Evolutionary conservation across 2,797 vertebrate genomes (phyloP).

Genomic region (Channa striata): DNA sequence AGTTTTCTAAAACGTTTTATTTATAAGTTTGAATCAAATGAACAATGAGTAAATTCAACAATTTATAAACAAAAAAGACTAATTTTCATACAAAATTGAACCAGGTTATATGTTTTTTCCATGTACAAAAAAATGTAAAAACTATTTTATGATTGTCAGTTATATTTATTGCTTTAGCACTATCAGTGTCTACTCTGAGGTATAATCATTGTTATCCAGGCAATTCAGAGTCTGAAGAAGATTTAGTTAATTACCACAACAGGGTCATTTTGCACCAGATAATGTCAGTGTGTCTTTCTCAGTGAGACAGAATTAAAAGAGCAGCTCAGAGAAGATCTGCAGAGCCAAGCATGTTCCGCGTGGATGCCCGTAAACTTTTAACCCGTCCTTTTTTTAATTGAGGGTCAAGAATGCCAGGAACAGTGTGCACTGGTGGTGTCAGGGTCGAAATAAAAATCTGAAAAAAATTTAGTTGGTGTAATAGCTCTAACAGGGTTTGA

Average conservation of each 20-base stretch:
- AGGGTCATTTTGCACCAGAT: neutral
- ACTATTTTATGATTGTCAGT: no score
- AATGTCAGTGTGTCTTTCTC: neutral
- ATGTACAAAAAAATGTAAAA: no score
- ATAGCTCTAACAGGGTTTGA: neutral
- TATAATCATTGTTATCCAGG: neutral
- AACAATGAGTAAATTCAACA: no score
- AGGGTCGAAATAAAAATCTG: conserved; percentile 35
- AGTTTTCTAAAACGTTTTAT: no score
- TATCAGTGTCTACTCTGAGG: no score
- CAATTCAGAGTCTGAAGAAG: neutral
- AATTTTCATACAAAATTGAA: no score
- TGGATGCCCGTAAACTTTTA: conserved; percentile 76
- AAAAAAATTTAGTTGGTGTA: conserved; percentile 39
- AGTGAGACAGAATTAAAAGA: conserved; percentile 3
- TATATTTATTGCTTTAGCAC: no score
- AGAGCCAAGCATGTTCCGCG: conserved; percentile 55
- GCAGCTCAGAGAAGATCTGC: conserved; percentile 22
- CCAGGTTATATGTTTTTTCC: no score
- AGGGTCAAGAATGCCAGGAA: conserved; percentile 69
- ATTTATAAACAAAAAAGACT: no score
- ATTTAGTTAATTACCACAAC: conserved; percentile 5
- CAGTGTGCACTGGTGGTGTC: conserved; percentile 55
- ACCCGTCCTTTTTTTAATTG: conserved; percentile 70
- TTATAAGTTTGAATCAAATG: no score